Evolutionary conservation across 2,888 invertebrate species (phyloP), one percentile per base, ranked within the genome.

Genomic region (Gari tellinella): DNA sequence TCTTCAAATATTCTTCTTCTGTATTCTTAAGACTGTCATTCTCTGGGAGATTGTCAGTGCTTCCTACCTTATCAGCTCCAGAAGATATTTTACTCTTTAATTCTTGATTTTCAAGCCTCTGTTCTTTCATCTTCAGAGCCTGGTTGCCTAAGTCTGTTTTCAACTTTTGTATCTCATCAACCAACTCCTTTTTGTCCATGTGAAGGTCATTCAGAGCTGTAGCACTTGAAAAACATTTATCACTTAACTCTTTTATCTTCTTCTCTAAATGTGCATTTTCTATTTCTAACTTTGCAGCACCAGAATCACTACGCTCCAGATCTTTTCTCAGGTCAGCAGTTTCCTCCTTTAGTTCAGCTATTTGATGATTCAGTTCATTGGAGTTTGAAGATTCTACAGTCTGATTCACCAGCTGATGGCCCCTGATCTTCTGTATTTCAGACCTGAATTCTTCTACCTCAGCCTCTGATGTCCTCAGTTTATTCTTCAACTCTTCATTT

Each of bases 121-220:
- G 56, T 23, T 79, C 65, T 58, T 83, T 85, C 14, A 87, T 52
- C 55, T 81, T 84, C n/a, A 57, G 60, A 10, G 76, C 63, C 60
- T 84, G 86, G 23, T 72, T 74, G 37, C 68, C 69, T 8, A 81
- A 38, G 31, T 84, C 81, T 46, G 80, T 73, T 66, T 84, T 72
- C 19, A 66, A 62, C 40, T 65, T 61, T 25, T 55, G 61, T 38
- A 88, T 57, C 23, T 80, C 77, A 12, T 82, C 80, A 57, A 82
- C 64, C 31, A 88, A 70, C 45, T 90, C 89, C 58, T 86, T 81
- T 45, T 88, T 88, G 65, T 90, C 89, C 89, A 89, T 90, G 66
- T 90, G 89, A 5, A 89, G 68, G 52, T 89, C 84, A 78, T 90
- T 89, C 14, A 90, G 67, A 17, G 87, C 84, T 62, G 84, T 55